Evolutionary conservation across 1,140 invertebrate genomes (phyloP).

Genomic region (Drosophila carrolli): DNA sequence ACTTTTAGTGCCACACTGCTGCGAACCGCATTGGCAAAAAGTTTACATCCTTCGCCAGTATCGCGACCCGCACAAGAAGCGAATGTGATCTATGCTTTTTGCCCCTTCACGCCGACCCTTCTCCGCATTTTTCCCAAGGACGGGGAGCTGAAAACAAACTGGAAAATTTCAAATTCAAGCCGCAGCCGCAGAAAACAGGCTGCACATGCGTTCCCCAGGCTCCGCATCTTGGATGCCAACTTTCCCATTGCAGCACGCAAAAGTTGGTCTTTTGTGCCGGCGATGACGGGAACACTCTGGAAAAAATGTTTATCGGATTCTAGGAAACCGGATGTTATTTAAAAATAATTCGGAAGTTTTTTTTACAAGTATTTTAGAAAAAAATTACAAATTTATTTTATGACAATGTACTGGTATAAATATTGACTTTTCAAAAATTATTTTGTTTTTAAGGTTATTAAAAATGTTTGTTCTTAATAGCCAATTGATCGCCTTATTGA

Average conservation of each 20-base stretch:
- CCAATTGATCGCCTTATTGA: no score
- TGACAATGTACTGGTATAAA: no score
- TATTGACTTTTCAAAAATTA: no score
- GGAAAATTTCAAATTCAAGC: constrained; percentile 77
- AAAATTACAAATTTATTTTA: no score
- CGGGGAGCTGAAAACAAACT: constrained; percentile 57
- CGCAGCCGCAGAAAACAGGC: constrained; percentile 69
- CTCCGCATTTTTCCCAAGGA: constrained; percentile 35
- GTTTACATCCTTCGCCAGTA: constrained; percentile 68
- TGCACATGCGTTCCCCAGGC: constrained; percentile 71
- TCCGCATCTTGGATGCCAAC: constrained; percentile 45
- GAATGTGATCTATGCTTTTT: constrained; percentile 77
- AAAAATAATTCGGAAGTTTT: not conserved
- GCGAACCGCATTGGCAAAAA: constrained; percentile 69
- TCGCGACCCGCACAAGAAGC: constrained; percentile 48
- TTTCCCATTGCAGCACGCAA: constrained; percentile 48
- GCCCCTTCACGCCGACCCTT: not conserved
- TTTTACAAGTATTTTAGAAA: no score
- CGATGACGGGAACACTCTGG: constrained; percentile 14
- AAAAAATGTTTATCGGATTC: constrained; percentile 1
- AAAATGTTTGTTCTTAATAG: no score
- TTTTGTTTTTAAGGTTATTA: no score
- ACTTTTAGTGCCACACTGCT: constrained; percentile 64
- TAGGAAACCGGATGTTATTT: not conserved
- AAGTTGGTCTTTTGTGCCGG: constrained; percentile 71